These are phyloP conservation scores for Dioctria linearis DNA, from an alignment of 2,888 invertebrate species.

Conservation along the genomic window DNA sequence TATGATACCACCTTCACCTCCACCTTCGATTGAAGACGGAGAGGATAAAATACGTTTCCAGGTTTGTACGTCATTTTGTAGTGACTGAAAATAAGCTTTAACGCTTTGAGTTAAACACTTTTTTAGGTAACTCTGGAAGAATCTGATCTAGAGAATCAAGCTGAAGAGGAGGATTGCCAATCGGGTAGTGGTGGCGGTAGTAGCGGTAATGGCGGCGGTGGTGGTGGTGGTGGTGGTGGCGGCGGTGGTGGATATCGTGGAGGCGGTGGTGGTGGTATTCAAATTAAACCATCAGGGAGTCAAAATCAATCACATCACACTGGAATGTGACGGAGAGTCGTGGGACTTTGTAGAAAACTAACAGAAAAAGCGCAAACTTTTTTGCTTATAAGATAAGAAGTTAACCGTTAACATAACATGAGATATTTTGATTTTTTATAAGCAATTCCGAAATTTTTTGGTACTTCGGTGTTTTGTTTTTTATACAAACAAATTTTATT, in stretches of 20 bases:
- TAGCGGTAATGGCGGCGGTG: constrained; percentile 66
- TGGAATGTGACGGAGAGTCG: constrained; percentile 95
- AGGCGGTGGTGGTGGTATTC: constrained; percentile 61
- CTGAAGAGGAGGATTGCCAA: constrained; percentile 80
- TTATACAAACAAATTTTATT: constrained; percentile 13
- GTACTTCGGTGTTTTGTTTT: not conserved
- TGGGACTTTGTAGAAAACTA: constrained; percentile 91
- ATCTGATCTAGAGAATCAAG: constrained; percentile 71
- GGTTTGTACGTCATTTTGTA: constrained; percentile 70
- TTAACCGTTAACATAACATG: constrained; percentile 3
- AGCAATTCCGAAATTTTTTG: constrained; percentile 5
- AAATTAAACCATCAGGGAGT: constrained; percentile 70
- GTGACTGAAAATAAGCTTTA: not conserved
- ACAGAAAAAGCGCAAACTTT: constrained; percentile 91
- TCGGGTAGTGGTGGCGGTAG: constrained; percentile 64
- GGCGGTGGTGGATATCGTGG: not conserved
- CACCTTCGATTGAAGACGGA: constrained; percentile 77
- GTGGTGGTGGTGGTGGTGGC: constrained; percentile 62
- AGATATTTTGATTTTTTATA: constrained; percentile 11
- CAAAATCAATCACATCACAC: constrained; percentile 74
- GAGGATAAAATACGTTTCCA: constrained; percentile 83
- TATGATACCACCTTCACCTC: constrained; percentile 95
- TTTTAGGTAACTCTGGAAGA: constrained; percentile 88
- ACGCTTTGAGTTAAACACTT: not conserved
- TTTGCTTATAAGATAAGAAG: constrained; percentile 85